Conservation (phyloP, 2,888 invertebrate species). For the Escarpia spicata region DNA sequence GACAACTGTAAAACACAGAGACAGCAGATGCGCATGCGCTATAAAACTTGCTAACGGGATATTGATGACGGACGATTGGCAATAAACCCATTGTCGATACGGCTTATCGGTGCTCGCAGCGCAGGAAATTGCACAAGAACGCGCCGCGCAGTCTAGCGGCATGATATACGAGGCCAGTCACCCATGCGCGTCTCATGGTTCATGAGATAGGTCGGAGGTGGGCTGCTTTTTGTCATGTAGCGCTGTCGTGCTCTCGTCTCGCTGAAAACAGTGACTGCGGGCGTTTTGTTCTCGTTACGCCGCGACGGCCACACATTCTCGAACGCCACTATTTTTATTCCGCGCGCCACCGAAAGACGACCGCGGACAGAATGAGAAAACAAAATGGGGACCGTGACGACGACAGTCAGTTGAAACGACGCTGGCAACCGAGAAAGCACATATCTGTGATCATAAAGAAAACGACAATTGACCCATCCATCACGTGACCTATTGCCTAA, state of each 20-base stretch:
- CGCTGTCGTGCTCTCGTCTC: background rate
- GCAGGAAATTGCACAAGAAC: slow-evolving; percentile 4
- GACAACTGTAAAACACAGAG: background rate
- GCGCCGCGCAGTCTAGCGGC: background rate
- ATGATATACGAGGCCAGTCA: background rate
- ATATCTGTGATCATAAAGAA: background rate
- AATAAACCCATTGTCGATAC: background rate
- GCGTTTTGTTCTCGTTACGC: background rate
- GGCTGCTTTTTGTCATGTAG: background rate
- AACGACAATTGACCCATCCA: too few species aligned
- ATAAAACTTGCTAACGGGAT: background rate
- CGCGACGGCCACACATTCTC: background rate
- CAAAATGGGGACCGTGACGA: background rate
- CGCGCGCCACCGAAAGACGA: background rate
- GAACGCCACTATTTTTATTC: background rate
- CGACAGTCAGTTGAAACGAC: background rate
- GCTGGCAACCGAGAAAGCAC: background rate
- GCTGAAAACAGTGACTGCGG: background rate
- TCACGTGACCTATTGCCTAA: too few species aligned
- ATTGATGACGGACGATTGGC: background rate
- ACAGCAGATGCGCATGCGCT: background rate
- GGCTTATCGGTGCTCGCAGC: background rate
- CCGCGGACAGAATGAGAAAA: background rate
- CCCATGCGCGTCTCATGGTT: background rate
- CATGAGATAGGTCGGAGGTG: background rate